A percentile compares a stretch with the other conserved stretches of the same genome.
Conservation (phyloP, 2,888 invertebrate genomes). For the Idaea straminata region DNA sequence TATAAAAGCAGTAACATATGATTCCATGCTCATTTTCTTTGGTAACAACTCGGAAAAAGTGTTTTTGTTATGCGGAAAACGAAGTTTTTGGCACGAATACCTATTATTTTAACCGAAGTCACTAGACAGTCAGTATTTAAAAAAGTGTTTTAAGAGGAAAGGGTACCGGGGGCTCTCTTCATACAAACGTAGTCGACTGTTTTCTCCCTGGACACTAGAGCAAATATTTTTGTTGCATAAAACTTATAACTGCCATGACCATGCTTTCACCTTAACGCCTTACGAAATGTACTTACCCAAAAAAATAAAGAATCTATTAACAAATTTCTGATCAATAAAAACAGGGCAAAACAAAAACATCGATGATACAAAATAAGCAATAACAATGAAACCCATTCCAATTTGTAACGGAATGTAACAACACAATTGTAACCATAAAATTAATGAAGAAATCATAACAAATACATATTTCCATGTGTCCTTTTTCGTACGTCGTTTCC, state of each 20-base stretch:
- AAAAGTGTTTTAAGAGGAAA: too few relatives aligned
- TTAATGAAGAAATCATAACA: not conserved
- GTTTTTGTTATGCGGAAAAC: not conserved
- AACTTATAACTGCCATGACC: too few relatives aligned
- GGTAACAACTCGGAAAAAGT: not conserved
- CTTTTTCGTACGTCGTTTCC: not conserved
- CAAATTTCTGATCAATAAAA: too few relatives aligned
- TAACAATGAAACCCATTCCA: not conserved
- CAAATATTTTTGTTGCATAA: too few relatives aligned
- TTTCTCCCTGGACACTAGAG: too few relatives aligned
- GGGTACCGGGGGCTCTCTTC: too few relatives aligned
- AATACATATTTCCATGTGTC: not conserved
- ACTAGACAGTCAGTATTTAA: not conserved
- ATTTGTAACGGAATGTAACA: not conserved
- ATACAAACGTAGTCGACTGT: too few relatives aligned
- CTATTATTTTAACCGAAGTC: not conserved
- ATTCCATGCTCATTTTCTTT: not conserved
- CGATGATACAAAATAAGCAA: not conserved
- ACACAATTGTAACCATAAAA: not conserved
- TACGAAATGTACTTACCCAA: too few relatives aligned
- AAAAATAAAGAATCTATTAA: too few relatives aligned
- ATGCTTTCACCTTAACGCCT: too few relatives aligned
- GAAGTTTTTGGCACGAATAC: not conserved
- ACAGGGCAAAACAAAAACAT: not conserved
- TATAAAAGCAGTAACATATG: not conserved